Conservation (phyloP, 2,888 invertebrate species). For the Torymus aiolomorphi region DNA sequence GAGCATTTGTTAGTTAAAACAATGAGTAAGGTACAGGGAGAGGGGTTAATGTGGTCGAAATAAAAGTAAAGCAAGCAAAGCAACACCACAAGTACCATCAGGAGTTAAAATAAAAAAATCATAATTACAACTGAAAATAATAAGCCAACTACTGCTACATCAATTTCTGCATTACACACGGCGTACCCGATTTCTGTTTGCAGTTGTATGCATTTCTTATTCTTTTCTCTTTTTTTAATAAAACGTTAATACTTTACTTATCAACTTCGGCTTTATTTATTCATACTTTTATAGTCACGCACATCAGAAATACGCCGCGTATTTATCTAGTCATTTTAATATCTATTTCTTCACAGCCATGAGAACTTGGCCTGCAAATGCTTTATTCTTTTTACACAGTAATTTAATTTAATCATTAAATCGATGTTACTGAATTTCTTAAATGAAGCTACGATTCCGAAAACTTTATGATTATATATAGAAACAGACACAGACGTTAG, state of each 20-base stretch:
- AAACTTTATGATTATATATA: background rate
- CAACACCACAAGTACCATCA: constrained; percentile 65
- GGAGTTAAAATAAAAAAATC: constrained; percentile 50
- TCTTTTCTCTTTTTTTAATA: background rate
- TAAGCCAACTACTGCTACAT: constrained; percentile 56
- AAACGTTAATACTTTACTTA: background rate
- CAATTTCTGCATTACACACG: constrained; percentile 48
- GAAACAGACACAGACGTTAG: background rate
- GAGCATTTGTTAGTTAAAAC: constrained; percentile 69
- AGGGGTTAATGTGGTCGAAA: constrained; percentile 75
- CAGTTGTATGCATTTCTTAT: background rate
- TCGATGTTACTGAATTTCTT: background rate
- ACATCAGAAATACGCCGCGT: constrained; percentile 42
- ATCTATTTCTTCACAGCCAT: constrained; percentile 52
- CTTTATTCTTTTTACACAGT: background rate
- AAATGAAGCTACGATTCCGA: too few relatives aligned
- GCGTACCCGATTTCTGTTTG: constrained; percentile 30
- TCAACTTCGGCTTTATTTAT: too few relatives aligned
- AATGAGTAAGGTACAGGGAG: constrained; percentile 71
- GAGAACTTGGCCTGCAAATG: constrained; percentile 62
- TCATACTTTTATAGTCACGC: too few relatives aligned
- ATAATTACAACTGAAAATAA: constrained; percentile 61
- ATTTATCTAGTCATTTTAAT: constrained; percentile 11
- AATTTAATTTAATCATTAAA: constrained; percentile 4
- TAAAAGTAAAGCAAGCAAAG: constrained; percentile 72